These are phyloP conservation scores for Aplocera efformata DNA, from an alignment of 2,888 invertebrate genomes.

Conservation along the genomic window DNA sequence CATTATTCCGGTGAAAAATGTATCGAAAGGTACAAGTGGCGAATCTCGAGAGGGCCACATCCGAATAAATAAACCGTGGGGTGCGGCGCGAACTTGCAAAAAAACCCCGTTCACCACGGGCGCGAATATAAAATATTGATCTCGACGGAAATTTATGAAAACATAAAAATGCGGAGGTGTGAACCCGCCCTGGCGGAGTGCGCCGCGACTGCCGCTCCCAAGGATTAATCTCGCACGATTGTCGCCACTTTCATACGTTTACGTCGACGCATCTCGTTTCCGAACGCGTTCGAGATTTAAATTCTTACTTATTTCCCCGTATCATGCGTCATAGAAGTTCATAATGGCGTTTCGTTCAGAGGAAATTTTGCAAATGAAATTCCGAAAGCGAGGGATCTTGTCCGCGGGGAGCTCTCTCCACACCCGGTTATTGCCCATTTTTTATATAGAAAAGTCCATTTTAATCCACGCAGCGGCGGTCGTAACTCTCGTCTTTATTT, in stretches of 20 bases:
- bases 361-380: slow-evolving; percentile 64
- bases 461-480: slow-evolving; percentile 54
- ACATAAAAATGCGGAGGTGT: slow-evolving; percentile 71
- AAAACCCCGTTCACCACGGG: slow-evolving; percentile 57
- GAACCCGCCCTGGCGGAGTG: slow-evolving; percentile 48
- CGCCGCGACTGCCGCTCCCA: slow-evolving; percentile 37
- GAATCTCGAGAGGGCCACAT: slow-evolving; percentile 58
- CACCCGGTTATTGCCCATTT: slow-evolving; percentile 60
- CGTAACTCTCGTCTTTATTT: slow-evolving; percentile 64
- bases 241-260: slow-evolving; percentile 30
- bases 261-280: slow-evolving; percentile 17
- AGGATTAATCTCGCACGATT: slow-evolving; percentile 39
- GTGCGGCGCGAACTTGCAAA: slow-evolving; percentile 53
- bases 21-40: slow-evolving; percentile 65
- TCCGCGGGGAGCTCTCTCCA: slow-evolving; percentile 46
- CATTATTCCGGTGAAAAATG: slow-evolving; percentile 67
- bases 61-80: slow-evolving; percentile 56
- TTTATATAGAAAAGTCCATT: slow-evolving; percentile 56
- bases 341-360: slow-evolving; percentile 51
- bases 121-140: slow-evolving; percentile 77
- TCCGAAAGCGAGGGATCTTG: slow-evolving; percentile 48
- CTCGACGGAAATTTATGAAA: slow-evolving; percentile 74
- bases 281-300: slow-evolving; percentile 35
- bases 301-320: slow-evolving; percentile 34
- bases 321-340: slow-evolving; percentile 40